phyloP scores from a whole-genome alignment of 2,888 invertebrate species.

The Lochmaea crataegi region DNA sequence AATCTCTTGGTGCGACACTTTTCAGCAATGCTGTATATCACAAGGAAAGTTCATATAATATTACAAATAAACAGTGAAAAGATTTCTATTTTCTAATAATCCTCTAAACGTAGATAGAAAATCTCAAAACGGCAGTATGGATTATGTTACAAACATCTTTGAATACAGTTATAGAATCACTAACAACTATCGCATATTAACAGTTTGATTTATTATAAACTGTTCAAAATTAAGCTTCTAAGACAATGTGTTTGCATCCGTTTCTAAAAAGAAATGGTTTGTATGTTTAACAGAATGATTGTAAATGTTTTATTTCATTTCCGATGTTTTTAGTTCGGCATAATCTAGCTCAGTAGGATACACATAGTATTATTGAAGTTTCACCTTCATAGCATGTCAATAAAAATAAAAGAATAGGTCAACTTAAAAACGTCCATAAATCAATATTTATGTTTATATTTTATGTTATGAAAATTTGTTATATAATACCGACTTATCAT shows the following conservation, averaged over 20 bases:
- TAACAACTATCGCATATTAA: too few species aligned
- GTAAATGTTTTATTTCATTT: not conserved
- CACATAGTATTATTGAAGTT: not conserved
- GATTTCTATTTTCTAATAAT: too few species aligned
- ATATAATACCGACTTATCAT: not conserved
- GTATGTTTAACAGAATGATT: not conserved
- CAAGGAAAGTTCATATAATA: too few species aligned
- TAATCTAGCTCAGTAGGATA: not conserved
- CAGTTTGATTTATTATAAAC: too few species aligned
- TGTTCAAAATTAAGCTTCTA: not conserved
- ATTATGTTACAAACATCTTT: too few species aligned
- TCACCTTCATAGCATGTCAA: not conserved
- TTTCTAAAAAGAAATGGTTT: not conserved
- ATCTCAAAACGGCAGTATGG: too few species aligned
- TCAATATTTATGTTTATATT: slow-evolving; percentile 3
- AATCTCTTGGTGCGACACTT: too few species aligned
- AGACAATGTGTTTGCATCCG: not conserved
- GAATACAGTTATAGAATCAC: too few species aligned
- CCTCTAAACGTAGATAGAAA: too few species aligned
- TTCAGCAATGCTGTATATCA: too few species aligned
- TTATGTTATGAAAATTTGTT: not conserved
- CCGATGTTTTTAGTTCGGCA: not conserved
- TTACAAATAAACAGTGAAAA: too few species aligned
- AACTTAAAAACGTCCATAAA: not conserved
- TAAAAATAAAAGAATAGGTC: not conserved